Evolutionary conservation across 2,888 invertebrate species (phyloP).

Genomic region (Microplitis manilae): DNA sequence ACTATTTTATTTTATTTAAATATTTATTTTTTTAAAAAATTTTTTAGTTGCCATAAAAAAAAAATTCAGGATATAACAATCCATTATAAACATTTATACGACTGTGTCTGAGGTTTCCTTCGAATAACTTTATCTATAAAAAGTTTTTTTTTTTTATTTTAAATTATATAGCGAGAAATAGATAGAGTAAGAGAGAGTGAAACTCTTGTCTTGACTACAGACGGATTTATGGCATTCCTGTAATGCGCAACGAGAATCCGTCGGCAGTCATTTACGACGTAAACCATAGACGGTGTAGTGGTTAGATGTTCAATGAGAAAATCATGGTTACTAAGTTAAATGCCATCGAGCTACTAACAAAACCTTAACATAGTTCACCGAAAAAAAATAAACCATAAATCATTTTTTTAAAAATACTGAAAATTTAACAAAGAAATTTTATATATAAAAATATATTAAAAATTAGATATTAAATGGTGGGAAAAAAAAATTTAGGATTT

Average conservation of each 20-base stretch:
- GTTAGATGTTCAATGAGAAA: not conserved
- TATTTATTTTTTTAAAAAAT: not conserved
- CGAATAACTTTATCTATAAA: no score
- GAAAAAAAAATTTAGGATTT: no score
- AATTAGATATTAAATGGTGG: no score
- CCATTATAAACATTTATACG: no score
- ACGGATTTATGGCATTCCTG: constrained; percentile 43
- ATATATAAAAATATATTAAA: no score
- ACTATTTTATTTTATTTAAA: not conserved
- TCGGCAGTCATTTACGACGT: constrained; percentile 1
- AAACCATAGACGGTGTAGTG: constrained; percentile 9
- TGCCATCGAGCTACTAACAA: constrained; percentile 2
- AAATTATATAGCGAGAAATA: not conserved
- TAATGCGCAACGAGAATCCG: not conserved
- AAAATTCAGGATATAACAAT: not conserved
- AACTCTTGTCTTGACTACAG: constrained; percentile 22
- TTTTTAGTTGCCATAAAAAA: no score
- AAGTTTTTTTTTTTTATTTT: constrained; percentile 11
- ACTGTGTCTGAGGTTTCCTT: no score
- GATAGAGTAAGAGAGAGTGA: constrained; percentile 6
- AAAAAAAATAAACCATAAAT: no score
- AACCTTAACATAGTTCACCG: no score
- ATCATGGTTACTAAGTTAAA: constrained; percentile 1
- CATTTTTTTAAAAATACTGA: no score
- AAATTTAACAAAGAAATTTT: no score